Base-by-base conservation (phyloP, 2,113 vertebrate species). In the Dipodomys spectabilis region DNA sequence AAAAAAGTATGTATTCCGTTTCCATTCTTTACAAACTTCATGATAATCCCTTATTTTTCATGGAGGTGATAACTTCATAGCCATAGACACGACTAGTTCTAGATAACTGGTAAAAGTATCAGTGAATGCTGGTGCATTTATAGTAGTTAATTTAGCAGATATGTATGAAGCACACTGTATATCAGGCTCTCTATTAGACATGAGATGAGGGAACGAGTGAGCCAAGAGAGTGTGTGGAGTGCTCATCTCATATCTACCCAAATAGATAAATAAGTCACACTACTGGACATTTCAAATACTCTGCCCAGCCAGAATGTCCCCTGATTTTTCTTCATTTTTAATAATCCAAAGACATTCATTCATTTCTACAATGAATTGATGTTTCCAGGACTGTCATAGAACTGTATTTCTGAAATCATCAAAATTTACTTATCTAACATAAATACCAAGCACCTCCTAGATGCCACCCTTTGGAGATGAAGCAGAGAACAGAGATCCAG, bases 21-120 rank as follows among this genome's bases (percentile, higher is more conserved):
- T 79, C 32, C 18, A 62, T 88, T 90, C 95, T 39, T 92, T 90
- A 73, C 12, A 87, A 64, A 67, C 25, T 27, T 80, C 10, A 87
- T 80, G 20, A 87, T 85, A 19, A 93, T 44, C 6, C 27, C n/a
- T 23, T 57, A 27, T 81, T 95, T 92, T 94, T 83, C 39, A n/a
- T 68, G 27, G 87, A 84, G 9, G 23, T 32, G 32, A 64, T 25
- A 7, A 45, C 28, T 82, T 93, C 20, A n/a, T 32, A 71, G 30
- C 60, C 78, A 11, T 13, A 69, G 45, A 73, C n/a, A 89, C 27
- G 74, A 10, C 84, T 91, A 83, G 68, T 94, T 93, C n/a, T 91
- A 91, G 30, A 62, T 80, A 89, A 82, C 44, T 74, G 27, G 30
- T 9, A 49, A 93, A 92, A 90, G 53, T 44, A 65, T 81, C 90